Conservation (phyloP, 2,888 invertebrate genomes). For the Chydorus sphaericus region DNA sequence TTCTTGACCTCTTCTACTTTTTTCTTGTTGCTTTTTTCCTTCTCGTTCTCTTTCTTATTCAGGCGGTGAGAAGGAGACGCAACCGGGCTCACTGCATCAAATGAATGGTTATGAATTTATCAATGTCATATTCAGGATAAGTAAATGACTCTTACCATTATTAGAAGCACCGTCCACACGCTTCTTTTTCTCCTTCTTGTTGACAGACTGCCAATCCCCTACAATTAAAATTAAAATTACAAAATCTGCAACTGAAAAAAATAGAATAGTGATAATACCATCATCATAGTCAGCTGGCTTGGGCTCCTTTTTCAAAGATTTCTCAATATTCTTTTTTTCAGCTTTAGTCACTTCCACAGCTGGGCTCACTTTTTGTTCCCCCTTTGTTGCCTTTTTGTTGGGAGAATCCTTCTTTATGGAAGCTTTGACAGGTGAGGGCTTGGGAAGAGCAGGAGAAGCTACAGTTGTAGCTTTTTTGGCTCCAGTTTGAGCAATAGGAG, state of each 20-base stretch:
- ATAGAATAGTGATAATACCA: slow-evolving; percentile 29
- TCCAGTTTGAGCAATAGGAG: background rate
- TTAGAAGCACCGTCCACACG: background rate
- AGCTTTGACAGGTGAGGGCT: background rate
- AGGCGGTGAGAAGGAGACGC: background rate
- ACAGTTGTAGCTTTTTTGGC: background rate
- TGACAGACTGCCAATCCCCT: slow-evolving; percentile 52
- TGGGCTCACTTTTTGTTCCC: slow-evolving; percentile 17
- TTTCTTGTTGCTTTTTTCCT: background rate
- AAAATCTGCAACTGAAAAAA: background rate
- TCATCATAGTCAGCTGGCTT: slow-evolving; percentile 53
- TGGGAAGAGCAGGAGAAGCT: background rate
- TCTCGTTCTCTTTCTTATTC: background rate
- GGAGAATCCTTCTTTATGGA: slow-evolving; percentile 8
- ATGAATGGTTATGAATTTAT: background rate
- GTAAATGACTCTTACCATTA: slow-evolving; percentile 3
- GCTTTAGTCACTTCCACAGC: slow-evolving; percentile 15
- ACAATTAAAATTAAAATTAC: slow-evolving; percentile 12
- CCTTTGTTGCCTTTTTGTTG: slow-evolving; percentile 15
- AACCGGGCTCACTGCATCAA: background rate
- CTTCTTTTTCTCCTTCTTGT: slow-evolving; percentile 45
- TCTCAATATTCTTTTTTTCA: slow-evolving; percentile 26
- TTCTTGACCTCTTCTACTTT: background rate
- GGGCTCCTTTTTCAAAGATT: slow-evolving; percentile 46
- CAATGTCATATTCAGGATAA: too few relatives aligned